Evolutionary conservation across 2,797 vertebrate genomes (phyloP), one percentile per base, ranked within the genome.

Genomic region (Megalops cyprinoides): DNA sequence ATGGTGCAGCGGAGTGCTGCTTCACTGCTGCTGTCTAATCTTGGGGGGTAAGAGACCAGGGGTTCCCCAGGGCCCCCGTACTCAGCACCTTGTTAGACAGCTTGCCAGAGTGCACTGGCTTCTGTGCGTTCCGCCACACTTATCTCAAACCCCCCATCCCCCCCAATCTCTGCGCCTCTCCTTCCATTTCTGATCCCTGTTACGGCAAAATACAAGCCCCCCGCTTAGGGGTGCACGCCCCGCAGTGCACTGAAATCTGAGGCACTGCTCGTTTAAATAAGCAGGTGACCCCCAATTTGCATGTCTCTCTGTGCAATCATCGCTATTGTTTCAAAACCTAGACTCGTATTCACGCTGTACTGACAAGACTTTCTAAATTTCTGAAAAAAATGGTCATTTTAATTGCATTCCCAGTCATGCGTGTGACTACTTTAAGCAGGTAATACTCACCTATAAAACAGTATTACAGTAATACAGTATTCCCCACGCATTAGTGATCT

Each of bases 61-160:
- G 87, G 86, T 88, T 95, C 95, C 96, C 94, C 84, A 86, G 92
- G 93, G 95, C 91, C 93, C 92, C 56, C 79, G 84, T 91, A 89
- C 94, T 95, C 93, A 92, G 86, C 91, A 93, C 95, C 95, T 95
- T 94, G 94, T 96, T 96, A 96, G 93, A 93, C 28, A 89, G 92
- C 92, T 87, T 78, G 85, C 85, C 83, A 49, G 79, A 85, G 82
- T 75, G 74, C 77, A 82, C 76, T 69, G 76, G 46, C 82, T 81
- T 73, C 69, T 75, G 82, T 75, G 67, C 62, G 44, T 75, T 62
- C 81, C 85, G 82, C 83, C 81, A 84, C 77, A 69, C 78, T 79
- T 83, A 71, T 78, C 78, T 82, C 44, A 55, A 37, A 12, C 28
- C 31, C 9, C n/a, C n/a, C 78, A 84, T 86, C 88, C 87, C 87